A percentile compares a stretch with the other conserved stretches of the same genome.
Conservation (phyloP, 2,888 invertebrate species). For the Drosophila aldrichi region DNA sequence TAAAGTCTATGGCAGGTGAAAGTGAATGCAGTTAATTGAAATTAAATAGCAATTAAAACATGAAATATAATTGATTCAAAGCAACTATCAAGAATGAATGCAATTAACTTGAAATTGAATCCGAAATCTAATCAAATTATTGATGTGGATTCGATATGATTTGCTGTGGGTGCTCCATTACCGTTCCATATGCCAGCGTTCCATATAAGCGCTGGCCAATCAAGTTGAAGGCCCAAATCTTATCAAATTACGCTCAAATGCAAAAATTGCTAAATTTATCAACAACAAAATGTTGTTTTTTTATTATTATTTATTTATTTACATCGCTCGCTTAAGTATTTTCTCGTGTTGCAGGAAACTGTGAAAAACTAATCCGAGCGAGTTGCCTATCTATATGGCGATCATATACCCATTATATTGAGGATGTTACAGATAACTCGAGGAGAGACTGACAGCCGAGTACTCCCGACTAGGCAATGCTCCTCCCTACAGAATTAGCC, state of each 20-base stretch:
- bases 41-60: conserved; percentile 1
- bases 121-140: neutral
- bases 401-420: conserved; percentile 18
- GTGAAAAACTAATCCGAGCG: neutral
- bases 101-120: conserved; percentile 15
- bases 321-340: conserved; percentile 22
- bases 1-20: neutral
- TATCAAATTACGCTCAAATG: conserved; percentile 28
- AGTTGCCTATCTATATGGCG: conserved; percentile 8
- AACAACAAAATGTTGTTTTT: conserved; percentile 1
- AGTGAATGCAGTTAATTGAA: conserved; percentile 2
- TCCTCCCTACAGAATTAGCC: too few species aligned
- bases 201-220: conserved; percentile 10
- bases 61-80: neutral
- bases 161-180: conserved; percentile 12
- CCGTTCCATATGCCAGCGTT: conserved; percentile 14
- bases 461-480: neutral
- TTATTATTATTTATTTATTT: conserved; percentile 20
- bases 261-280: conserved; percentile 58
- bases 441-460: neutral
- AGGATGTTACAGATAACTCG: neutral
- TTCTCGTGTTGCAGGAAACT: conserved; percentile 48
- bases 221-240: conserved; percentile 34
- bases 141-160: conserved; percentile 8
- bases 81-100: conserved; percentile 11